Evolutionary conservation across 2,888 invertebrate species (phyloP).

Genomic region (Chrysodeixis includens): DNA sequence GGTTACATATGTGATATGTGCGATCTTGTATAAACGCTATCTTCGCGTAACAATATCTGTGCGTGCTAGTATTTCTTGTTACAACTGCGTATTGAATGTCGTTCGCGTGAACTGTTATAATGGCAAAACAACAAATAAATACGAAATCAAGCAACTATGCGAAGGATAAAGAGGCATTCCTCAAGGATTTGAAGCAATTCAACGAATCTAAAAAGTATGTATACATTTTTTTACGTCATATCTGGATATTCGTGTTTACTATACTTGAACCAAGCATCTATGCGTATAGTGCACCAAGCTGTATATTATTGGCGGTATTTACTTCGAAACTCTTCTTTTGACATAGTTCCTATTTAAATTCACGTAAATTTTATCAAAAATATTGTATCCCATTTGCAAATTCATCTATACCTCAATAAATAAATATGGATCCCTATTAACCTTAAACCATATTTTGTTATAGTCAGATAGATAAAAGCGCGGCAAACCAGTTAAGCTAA

Average conservation of each 20-base stretch:
- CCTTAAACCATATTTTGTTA: slow-evolving; percentile 22
- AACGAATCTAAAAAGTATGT: slow-evolving; percentile 97
- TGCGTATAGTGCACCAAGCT: background rate
- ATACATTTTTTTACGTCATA: slow-evolving; percentile 13
- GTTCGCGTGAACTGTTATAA: slow-evolving; percentile 63
- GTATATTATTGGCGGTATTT: background rate
- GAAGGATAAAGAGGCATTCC: slow-evolving; percentile 94
- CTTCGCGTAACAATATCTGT: slow-evolving; percentile 12
- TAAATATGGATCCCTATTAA: slow-evolving; percentile 14
- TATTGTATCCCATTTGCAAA: background rate
- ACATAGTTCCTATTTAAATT: background rate
- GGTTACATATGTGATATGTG: slow-evolving; percentile 44
- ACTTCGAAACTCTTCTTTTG: background rate
- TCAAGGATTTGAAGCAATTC: slow-evolving; percentile 96
- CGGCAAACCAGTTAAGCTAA: background rate
- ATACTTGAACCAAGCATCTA: background rate
- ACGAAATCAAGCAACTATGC: slow-evolving; percentile 91
- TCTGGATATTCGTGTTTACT: slow-evolving; percentile 8
- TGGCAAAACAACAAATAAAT: slow-evolving; percentile 87
- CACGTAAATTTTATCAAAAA: background rate
- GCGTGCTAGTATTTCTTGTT: slow-evolving; percentile 22
- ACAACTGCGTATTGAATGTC: slow-evolving; percentile 25
- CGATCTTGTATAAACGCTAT: slow-evolving; percentile 13
- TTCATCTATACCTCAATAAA: no score
- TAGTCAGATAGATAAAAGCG: background rate